phyloP scores from a whole-genome alignment of 92 coral and sea anemone species.

The Paragorgia papillata region DNA sequence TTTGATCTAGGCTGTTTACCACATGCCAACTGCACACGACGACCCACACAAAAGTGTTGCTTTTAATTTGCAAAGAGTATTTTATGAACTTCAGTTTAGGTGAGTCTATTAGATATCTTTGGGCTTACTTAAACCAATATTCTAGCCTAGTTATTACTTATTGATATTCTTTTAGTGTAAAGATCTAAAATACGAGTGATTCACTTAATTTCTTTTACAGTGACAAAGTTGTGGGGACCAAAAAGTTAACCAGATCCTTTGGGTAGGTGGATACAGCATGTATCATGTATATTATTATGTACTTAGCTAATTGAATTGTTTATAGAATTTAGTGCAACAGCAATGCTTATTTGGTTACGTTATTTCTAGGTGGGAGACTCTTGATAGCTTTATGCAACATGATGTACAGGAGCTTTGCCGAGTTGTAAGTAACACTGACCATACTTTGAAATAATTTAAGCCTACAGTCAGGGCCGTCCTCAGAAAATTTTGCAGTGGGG shows the following conservation, averaged over 20 bases:
- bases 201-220: constrained; percentile 45
- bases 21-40: constrained; percentile 98
- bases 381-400: constrained; percentile 99
- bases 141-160: not conserved
- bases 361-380: constrained; percentile 93
- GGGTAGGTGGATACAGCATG: too few relatives aligned
- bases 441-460: too few relatives aligned
- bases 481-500: too few relatives aligned
- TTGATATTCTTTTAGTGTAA: too few relatives aligned
- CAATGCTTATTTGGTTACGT: too few relatives aligned
- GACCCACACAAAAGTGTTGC: constrained; percentile 98
- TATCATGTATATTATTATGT: too few relatives aligned
- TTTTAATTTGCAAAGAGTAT: constrained; percentile 90
- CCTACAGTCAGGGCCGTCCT: too few relatives aligned
- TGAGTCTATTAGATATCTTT: constrained; percentile 6
- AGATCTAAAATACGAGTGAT: too few relatives aligned
- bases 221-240: constrained; percentile 99
- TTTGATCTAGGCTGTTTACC: constrained; percentile 83
- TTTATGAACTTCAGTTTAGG: constrained; percentile 97
- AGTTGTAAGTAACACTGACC: constrained; percentile 70
- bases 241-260: constrained; percentile 92
- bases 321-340: too few relatives aligned
- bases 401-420: constrained; percentile 99
- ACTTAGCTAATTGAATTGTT: too few relatives aligned
- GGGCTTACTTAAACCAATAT: not conserved